These are phyloP conservation scores for Geophilus truncorum DNA, from an alignment of 2,888 invertebrate species.

Conservation along the genomic window DNA sequence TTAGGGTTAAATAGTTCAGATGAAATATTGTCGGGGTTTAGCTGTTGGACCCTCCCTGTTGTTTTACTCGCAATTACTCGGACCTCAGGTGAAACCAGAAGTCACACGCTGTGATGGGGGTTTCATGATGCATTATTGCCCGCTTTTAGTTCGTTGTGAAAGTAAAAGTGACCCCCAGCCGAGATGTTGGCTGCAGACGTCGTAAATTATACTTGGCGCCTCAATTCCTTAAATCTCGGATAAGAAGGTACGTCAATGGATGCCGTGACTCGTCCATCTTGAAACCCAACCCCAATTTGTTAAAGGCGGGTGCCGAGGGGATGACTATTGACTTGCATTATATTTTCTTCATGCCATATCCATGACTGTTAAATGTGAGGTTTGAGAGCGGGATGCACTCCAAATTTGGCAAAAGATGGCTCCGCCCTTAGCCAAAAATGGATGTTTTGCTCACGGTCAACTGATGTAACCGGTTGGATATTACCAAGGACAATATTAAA, in stretches of 20 bases:
- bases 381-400: neutral
- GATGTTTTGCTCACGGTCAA: neutral
- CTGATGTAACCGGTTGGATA: neutral
- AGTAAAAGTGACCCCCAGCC: constrained; percentile 1
- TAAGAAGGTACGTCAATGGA: constrained; percentile 6
- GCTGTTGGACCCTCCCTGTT: neutral
- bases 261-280: constrained; percentile 1
- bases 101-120: neutral
- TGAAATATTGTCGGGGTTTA: constrained; percentile 9
- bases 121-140: constrained; percentile 7
- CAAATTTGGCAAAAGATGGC: neutral
- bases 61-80: constrained; percentile 5
- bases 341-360: neutral
- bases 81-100: constrained; percentile 21
- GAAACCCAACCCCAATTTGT: constrained; percentile 3
- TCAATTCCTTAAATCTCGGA: constrained; percentile 10
- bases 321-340: neutral
- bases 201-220: constrained; percentile 8
- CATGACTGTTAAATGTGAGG: neutral
- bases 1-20: neutral
- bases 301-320: neutral
- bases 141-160: neutral
- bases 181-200: neutral
- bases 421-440: constrained; percentile 15
- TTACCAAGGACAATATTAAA: constrained; percentile 17